Evolutionary conservation across 2,797 vertebrate genomes (phyloP), one percentile per base, ranked within the genome.

Genomic region (Ataeniobius toweri): DNA sequence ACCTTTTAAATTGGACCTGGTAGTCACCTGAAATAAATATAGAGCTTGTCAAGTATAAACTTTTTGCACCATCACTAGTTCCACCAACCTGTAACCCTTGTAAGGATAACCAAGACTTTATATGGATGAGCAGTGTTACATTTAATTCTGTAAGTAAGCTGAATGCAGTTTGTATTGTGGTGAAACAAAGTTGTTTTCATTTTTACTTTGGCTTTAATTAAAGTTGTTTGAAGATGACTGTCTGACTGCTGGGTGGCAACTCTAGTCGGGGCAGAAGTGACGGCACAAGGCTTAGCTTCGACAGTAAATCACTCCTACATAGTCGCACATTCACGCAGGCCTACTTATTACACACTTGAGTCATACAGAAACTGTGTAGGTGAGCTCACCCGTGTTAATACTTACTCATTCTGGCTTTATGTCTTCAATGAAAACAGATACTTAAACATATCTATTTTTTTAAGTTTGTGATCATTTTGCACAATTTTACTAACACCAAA

Each of bases 261-360:
- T 78, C 71, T 48, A 73, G 56, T 41, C 53, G 67, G 8, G 63
- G 46, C 55, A 68, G 59, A 73, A 36, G 14, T 70, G 65, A 58
- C 78, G 76, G 59, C 48, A 72, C 71, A 70, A 58, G 50, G 69
- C 59, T 78, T 72, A 82, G 58, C 73, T 75, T n/a, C 41, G 82
- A 77, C 80, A 74, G 79, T 87, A 89, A 93, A 89, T 89, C 88
- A 86, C 69, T 55, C 56, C 78, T 36, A 53, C 41, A 53, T 36
- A 36, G 55, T 65, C 73, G 69, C 53, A 71, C 44, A 75, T 46
- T 78, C 55, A 80, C 41, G 36, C 71, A 80, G 58, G 79, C 85
- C 84, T 83, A 78, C 55, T 93, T 77, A 89, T 92, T 92, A 91
- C 76, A 65, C 55, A 31, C 48, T 58, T 90, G 91, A 92, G 81